phyloP scores from a whole-genome alignment of 2,888 invertebrate species.

The Hemistola chrysoprasaria region DNA sequence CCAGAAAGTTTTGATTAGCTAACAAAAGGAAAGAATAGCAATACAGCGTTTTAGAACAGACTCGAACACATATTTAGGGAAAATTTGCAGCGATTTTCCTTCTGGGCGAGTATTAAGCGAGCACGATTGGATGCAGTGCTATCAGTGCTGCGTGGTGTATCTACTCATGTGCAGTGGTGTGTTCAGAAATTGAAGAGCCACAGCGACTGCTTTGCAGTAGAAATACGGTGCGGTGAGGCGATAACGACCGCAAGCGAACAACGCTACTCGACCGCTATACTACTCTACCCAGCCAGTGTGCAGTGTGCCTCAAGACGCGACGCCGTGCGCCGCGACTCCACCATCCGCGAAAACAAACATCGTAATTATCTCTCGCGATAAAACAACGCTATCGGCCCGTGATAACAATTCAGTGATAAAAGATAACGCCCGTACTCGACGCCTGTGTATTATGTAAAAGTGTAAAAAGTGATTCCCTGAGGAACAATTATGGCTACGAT shows the following conservation, averaged over 20 bases:
- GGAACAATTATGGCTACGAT: constrained; percentile 61
- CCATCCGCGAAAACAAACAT: constrained; percentile 67
- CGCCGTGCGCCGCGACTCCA: constrained; percentile 55
- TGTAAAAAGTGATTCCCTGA: constrained; percentile 55
- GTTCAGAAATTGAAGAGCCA: constrained; percentile 1
- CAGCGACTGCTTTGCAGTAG: constrained; percentile 15
- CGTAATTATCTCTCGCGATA: constrained; percentile 73
- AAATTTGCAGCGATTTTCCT: constrained; percentile 9
- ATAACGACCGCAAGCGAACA: constrained; percentile 29
- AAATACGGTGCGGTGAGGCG: constrained; percentile 28
- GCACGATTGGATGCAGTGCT: constrained; percentile 2
- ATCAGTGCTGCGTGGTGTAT: constrained; percentile 1
- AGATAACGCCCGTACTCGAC: constrained; percentile 74
- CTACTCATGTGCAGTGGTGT: constrained; percentile 4
- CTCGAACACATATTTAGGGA: constrained; percentile 2
- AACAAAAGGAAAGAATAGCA: too few species aligned
- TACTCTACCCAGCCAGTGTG: constrained; percentile 22
- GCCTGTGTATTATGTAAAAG: constrained; percentile 75
- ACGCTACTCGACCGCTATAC: constrained; percentile 19
- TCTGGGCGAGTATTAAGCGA: constrained; percentile 12
- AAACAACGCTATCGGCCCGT: constrained; percentile 56
- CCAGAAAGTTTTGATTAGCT: too few species aligned
- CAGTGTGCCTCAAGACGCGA: constrained; percentile 61
- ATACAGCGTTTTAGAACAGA: too few species aligned
- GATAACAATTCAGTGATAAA: constrained; percentile 62